phyloP scores from a whole-genome alignment of 1,140 invertebrate species.

The Pseudomyrmex flavicornis region DNA sequence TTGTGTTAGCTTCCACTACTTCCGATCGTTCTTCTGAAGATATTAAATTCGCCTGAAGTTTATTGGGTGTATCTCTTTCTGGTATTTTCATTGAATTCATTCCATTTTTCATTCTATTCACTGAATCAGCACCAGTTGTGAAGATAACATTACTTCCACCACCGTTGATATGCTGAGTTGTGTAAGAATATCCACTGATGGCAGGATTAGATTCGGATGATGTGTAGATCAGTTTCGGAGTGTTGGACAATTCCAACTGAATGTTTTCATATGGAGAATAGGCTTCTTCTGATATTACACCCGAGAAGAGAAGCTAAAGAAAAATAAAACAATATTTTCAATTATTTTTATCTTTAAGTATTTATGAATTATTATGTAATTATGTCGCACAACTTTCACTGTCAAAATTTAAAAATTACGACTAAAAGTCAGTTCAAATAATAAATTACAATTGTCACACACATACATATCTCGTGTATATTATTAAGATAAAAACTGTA shows the following conservation, averaged over 20 bases:
- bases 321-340: background rate
- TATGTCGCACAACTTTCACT: background rate
- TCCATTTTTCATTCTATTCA: conserved; percentile 5
- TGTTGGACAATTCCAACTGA: background rate
- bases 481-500: conserved; percentile 4
- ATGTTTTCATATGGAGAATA: conserved; percentile 20
- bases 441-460: too few species aligned
- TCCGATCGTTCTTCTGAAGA: background rate
- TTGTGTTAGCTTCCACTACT: background rate
- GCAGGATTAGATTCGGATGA: conserved; percentile 13
- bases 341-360: background rate
- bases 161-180: conserved; percentile 37
- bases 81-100: conserved; percentile 21
- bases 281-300: conserved; percentile 3
- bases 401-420: background rate
- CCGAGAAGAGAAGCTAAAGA: conserved; percentile 29
- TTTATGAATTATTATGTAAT: background rate
- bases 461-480: too few species aligned
- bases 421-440: background rate
- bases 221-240: conserved; percentile 22
- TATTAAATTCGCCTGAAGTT: background rate
- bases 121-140: conserved; percentile 27
- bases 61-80: background rate
- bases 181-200: conserved; percentile 40
- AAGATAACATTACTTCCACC: conserved; percentile 46